Conservation (phyloP, 2,888 invertebrate species). For the Ophraella communa region DNA sequence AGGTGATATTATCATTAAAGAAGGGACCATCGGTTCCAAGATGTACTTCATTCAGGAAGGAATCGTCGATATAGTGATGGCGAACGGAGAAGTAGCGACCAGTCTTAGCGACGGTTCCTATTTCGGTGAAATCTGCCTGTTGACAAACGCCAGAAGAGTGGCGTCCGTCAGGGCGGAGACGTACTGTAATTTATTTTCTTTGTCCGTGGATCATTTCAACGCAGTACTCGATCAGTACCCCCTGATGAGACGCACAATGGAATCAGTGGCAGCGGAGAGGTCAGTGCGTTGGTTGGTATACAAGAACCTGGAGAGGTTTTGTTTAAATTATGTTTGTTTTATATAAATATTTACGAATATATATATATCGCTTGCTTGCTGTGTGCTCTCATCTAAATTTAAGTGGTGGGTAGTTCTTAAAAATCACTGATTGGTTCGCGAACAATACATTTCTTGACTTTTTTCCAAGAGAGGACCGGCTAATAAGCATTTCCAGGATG, state of each 20-base stretch:
- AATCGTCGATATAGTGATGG: constrained; percentile 96
- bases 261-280: constrained; percentile 97
- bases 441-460: no score
- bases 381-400: constrained; percentile 42
- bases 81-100: constrained; percentile 96
- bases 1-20: constrained; percentile 98
- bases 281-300: constrained; percentile 65
- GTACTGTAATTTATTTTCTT: constrained; percentile 97
- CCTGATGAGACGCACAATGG: constrained; percentile 97
- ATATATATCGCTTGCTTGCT: constrained; percentile 54
- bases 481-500: no score
- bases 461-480: no score
- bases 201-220: constrained; percentile 98
- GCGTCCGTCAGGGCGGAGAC: constrained; percentile 98
- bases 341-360: constrained; percentile 20
- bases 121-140: constrained; percentile 97
- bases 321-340: constrained; percentile 56
- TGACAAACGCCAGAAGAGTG: constrained; percentile 95
- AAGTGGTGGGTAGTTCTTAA: constrained; percentile 2
- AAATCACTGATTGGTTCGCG: neutral
- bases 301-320: constrained; percentile 57
- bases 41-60: constrained; percentile 99
- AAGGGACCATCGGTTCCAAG: constrained; percentile 97
- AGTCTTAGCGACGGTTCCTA: constrained; percentile 97
- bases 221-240: constrained; percentile 98